Base-by-base conservation (phyloP, 2,888 invertebrate species). In the Synergus laeviventris region DNA sequence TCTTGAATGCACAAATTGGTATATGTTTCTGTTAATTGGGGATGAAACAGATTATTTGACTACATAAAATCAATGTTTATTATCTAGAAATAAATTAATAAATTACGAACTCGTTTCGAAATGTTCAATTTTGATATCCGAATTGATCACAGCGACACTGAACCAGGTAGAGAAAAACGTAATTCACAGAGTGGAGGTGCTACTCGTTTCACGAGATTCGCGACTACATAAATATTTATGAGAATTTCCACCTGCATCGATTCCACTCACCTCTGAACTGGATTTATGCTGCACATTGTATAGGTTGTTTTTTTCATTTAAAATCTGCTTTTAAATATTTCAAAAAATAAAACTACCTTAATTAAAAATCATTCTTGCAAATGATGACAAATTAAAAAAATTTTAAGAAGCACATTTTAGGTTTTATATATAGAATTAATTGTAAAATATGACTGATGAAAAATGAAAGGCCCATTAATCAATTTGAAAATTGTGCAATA, bases 141-240 rank as follows among this genome's bases (percentile, higher is more conserved):
- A 36, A 36, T n/a, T 64, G 18, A 2, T 39, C n/a, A 61, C 61
- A n/a, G 9, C 9, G 18, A 21, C 62, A 38, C 16, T 38, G 18
- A 62, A n/a, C 8, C 38, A 9, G 9, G 36, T n/a, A 61, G 16
- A 61, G 8, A 36, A 7, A 45, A 31, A 36, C 61, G 61, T 38
- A 61, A 61, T 61, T 61, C n/a, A 2, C 61, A 16, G 39, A 64
- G 21, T 4, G 18, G 18, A 64, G 62, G 62, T 39, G 62, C 39
- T 39, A 64, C 62, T 64, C 39, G 62, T 64, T 59, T 38, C 39
- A 56, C 14, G 59, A 73, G 56, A 59, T 21, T 36, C 73, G 73
- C 24, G 56, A 56, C n/a, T 56, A 45, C 70, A 86, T 88, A 85
- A 87, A 88, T 88, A 88, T 87, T 87, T 87, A 88, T 87, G 85